Percentiles rank a stretch among this genome's conserved stretches.
Conservation (phyloP, 1,140 invertebrate species). For the Carposina sasakii region DNA sequence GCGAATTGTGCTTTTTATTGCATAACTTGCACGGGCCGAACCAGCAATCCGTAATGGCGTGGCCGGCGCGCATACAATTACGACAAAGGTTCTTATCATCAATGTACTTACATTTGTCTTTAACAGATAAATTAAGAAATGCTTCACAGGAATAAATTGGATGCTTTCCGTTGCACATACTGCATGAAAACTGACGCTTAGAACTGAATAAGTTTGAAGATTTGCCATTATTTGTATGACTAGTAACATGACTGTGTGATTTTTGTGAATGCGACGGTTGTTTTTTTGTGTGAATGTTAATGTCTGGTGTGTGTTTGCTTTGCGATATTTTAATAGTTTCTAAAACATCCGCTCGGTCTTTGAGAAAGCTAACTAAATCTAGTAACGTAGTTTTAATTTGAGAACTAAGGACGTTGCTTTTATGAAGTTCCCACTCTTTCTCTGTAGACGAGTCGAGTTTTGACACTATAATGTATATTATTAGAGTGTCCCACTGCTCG, state of each 20-base stretch:
- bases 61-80: constrained; percentile 21
- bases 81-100: constrained; percentile 13
- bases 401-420: constrained; percentile 4
- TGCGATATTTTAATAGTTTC: constrained; percentile 7
- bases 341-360: constrained; percentile 14
- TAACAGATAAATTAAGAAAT: constrained; percentile 6
- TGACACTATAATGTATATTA: constrained; percentile 13
- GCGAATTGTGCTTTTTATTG: constrained; percentile 21
- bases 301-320: too few species aligned
- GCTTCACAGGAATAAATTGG: constrained; percentile 11
- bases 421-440: constrained; percentile 12
- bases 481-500: constrained; percentile 9
- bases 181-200: too few species aligned
- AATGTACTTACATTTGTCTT: constrained; percentile 11
- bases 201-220: too few species aligned
- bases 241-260: constrained; percentile 3
- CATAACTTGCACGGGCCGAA: constrained; percentile 20
- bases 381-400: not conserved
- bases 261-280: not conserved
- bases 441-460: constrained; percentile 13
- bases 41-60: constrained; percentile 11
- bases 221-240: too few species aligned
- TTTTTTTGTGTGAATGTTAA: not conserved
- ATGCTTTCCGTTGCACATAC: constrained; percentile 8
- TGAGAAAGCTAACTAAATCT: constrained; percentile 13